phyloP scores from a whole-genome alignment of 2,113 vertebrate genomes.

The Riparia riparia region DNA sequence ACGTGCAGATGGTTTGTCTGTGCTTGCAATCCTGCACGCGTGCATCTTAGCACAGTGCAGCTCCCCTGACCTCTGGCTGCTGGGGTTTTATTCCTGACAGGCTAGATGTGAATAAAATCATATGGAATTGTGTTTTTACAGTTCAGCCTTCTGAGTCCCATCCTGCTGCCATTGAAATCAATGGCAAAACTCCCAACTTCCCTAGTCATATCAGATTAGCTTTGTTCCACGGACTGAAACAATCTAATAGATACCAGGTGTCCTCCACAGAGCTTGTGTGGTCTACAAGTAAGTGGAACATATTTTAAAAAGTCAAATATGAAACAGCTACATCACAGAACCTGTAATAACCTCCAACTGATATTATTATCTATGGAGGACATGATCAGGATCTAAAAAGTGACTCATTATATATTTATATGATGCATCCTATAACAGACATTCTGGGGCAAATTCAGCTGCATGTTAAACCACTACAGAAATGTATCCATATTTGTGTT shows the following conservation, averaged over 20 bases:
- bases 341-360: constrained; percentile 47
- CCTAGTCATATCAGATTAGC: constrained; percentile 52
- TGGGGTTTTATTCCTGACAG: constrained; percentile 26
- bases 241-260: constrained; percentile 69
- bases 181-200: constrained; percentile 47
- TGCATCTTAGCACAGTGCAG: background rate
- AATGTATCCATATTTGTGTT: constrained; percentile 5
- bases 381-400: constrained; percentile 22
- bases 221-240: constrained; percentile 48
- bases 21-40: background rate
- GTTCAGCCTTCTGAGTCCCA: constrained; percentile 37
- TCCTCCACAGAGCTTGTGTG: constrained; percentile 44
- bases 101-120: constrained; percentile 53
- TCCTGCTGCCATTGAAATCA: constrained; percentile 41
- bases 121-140: constrained; percentile 49
- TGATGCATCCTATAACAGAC: background rate
- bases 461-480: constrained; percentile 19
- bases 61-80: constrained; percentile 1
- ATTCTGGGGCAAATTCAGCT: constrained; percentile 24
- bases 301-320: constrained; percentile 62
- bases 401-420: constrained; percentile 37
- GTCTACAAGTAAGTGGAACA: constrained; percentile 55
- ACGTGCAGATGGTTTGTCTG: background rate
- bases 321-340: constrained; percentile 60
- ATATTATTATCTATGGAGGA: constrained; percentile 42